Evolutionary conservation across 2,797 vertebrate genomes (phyloP), one percentile per base, ranked within the genome.

Genomic region (Jordanella pulchra): DNA sequence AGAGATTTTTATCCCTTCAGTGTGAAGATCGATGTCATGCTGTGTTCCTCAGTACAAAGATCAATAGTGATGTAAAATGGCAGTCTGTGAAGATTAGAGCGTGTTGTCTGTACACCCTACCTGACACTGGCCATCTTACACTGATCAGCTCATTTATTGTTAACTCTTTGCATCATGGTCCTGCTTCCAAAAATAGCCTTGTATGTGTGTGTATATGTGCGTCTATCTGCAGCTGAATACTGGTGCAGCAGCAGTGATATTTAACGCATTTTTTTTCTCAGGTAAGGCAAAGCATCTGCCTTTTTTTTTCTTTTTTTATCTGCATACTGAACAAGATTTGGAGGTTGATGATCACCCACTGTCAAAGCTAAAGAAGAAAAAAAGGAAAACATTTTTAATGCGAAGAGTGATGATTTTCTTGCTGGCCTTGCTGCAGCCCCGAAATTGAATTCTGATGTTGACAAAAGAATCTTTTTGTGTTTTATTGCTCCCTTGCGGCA

Each of bases 51-150:
- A 27, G 77, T 72, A 75, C 69, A 81, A 82, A 85, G 86, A 92
- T 93, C 91, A 86, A 92, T 93, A 89, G 81, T 75, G 80, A 92
- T 92, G 89, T 89, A 87, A 93, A 92, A 94, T 92, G 91, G 89
- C 86, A 87, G 78, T 87, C 81, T 82, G 74, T 42, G 70, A 75
- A 71, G 83, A 82, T 77, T 72, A 79, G 65, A 82, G 84, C 71
- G 63, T 83, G 83, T 79, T 67, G 65, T 73, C 77, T 85, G 58
- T 58, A 65, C 71, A 75, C 69, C 48, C 39, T 69, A 73, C 79
- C 73, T n/a, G 66, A 30, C 55, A 84, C 72, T 87, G 89, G 82
- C 79, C 83, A 45, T 25, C 69, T 76, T 67, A 3, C 75, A 79
- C 63, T 50, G 79, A 93, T 89, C 89, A 80, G 84, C 89, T 83